phyloP scores from a whole-genome alignment of 2,113 vertebrate genomes.

The Colistium nudipinnis region DNA sequence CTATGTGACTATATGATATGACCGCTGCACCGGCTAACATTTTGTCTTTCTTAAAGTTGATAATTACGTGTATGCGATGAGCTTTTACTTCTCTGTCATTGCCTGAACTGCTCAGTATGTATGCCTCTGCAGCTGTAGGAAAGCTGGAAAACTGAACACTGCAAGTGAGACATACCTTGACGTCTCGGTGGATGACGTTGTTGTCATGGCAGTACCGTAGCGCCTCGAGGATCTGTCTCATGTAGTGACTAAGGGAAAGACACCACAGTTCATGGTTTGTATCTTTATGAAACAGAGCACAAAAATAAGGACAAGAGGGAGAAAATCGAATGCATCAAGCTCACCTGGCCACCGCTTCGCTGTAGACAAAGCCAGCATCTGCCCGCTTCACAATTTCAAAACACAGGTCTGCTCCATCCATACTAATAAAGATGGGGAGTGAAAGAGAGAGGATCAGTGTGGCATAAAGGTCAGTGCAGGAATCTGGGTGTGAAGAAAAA shows the following conservation, averaged over 20 bases:
- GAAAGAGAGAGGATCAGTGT: conserved; percentile 13
- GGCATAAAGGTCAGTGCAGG: conserved; percentile 33
- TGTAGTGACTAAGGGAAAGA: conserved; percentile 89
- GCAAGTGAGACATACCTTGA: conserved; percentile 87
- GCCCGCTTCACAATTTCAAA: conserved; percentile 95
- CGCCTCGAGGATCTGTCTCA: conserved; percentile 98
- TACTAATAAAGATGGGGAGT: conserved; percentile 75
- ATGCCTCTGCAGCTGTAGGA: neutral
- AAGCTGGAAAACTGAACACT: accelerated
- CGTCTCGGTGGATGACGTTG: conserved; percentile 98
- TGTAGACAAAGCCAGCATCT: conserved; percentile 96
- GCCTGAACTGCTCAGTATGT: neutral
- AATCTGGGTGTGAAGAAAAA: conserved; percentile 23
- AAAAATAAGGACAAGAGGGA: neutral
- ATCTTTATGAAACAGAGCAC: neutral
- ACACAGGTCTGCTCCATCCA: conserved; percentile 96
- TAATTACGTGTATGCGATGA: too few species aligned
- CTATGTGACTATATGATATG: too few species aligned
- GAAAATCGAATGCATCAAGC: conserved; percentile 6
- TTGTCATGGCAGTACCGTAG: conserved; percentile 99
- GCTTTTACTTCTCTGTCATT: neutral
- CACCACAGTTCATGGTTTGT: neutral
- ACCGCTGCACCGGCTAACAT: too few species aligned
- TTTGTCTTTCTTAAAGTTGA: too few species aligned
- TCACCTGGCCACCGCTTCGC: conserved; percentile 95